A percentile compares a stretch with the other conserved stretches of the same genome.
Conservation (phyloP, 2,888 invertebrate species). For the Hirtodrosophila confusa region DNA sequence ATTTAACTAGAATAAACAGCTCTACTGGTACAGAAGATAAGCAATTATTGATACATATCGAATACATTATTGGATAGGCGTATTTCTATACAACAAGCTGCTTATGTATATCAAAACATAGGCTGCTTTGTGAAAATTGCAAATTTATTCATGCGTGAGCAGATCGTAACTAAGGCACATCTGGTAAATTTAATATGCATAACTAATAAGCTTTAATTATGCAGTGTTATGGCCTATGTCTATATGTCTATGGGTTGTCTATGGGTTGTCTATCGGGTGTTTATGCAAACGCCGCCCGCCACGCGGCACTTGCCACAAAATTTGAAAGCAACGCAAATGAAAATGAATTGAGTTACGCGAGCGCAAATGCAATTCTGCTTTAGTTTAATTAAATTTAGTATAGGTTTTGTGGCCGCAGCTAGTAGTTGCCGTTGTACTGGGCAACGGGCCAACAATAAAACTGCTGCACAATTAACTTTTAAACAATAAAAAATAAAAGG, state of each 20-base stretch:
- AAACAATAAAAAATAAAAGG: conserved; percentile 31
- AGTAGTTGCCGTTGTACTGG: conserved; percentile 16
- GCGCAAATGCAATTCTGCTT: conserved; percentile 37
- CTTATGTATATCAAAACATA: too few species aligned
- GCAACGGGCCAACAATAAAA: conserved; percentile 41
- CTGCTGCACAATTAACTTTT: conserved; percentile 45
- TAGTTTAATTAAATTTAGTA: conserved; percentile 48
- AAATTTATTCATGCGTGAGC: too few species aligned
- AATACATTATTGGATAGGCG: too few species aligned
- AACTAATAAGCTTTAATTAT: conserved; percentile 24
- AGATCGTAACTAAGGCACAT: conserved; percentile 9
- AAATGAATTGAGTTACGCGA: conserved; percentile 42
- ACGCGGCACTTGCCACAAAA: conserved; percentile 32
- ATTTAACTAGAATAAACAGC: too few species aligned
- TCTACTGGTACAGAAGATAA: too few species aligned
- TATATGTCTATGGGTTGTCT: conserved; percentile 8
- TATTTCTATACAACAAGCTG: too few species aligned
- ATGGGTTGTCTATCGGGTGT: conserved; percentile 16
- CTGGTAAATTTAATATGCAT: conserved; percentile 20
- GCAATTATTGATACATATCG: too few species aligned
- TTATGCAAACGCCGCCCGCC: conserved; percentile 24
- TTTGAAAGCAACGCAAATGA: conserved; percentile 8
- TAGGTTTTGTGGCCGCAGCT: background rate
- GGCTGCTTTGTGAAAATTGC: too few species aligned
- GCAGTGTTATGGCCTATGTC: conserved; percentile 9